Evolutionary conservation across 1,140 invertebrate genomes (phyloP), one percentile per base, ranked within the genome.

Genomic region (Drosophila aff.): DNA sequence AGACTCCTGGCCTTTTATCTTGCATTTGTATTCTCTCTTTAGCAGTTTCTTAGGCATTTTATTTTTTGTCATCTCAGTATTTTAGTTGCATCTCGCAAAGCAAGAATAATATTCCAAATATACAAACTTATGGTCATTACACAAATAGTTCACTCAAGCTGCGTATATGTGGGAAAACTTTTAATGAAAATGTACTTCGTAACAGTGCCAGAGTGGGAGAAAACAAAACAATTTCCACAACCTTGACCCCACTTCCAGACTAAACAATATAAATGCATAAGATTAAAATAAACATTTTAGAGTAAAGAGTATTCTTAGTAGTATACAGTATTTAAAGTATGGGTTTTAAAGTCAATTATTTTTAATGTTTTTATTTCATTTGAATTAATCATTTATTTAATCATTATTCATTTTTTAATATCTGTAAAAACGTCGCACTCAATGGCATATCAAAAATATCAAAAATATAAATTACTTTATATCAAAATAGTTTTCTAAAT

Each of bases 181-280:
- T 84, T 84, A 69, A 77, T 77, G 69, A 65, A 84, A 80, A 68
- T 38, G 26, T 18, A n/a, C 36, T 41, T 26, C 55, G 11, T 31
- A 46, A 33, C 31, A 41, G 11, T n/a, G 18, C 47, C n/a, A 10
- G n/a, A 9, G 38, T 31, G 11, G 23, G 9, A 8, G 21, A 55
- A 55, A 46, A 46, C 55, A 60, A 60, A 46, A 46, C 47, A 38
- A 31, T 52, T 71, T 38, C 57, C 16, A 60, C 46, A 41, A 33
- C n/a, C n/a, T 4, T 9, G 7, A 58, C 9, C 2, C 9, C 16
- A 50, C n/a, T n/a, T n/a, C n/a, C n/a, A n/a, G 2, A 23, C 49
- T 7, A 28, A 18, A 18, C n/a, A 9, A 11, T 18, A 10, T 13
- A 18, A n/a, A 13, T 18, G 11, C n/a, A 18, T 11, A 46, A 13